Conservation (phyloP, 30 jellyfish, hydroid and myxozoan species). For the Pelagia noctiluca region DNA sequence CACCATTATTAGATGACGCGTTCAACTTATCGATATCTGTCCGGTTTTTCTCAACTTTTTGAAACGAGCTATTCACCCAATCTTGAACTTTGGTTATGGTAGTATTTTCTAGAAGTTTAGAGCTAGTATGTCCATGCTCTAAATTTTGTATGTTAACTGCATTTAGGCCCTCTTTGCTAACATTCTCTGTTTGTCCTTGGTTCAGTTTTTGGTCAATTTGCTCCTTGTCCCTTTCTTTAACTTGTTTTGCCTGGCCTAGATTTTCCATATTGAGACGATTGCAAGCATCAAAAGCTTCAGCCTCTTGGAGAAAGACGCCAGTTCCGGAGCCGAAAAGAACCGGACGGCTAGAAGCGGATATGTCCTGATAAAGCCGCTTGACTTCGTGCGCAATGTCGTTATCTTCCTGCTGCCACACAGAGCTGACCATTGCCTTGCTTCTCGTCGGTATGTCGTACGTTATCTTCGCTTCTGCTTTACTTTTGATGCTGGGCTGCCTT, state of each 20-base stretch:
- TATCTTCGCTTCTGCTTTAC: slow-evolving; percentile 32
- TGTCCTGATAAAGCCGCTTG: slow-evolving; percentile 51
- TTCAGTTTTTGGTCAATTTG: no score
- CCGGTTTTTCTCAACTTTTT: neutral
- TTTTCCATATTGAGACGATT: no score
- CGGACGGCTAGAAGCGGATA: slow-evolving; percentile 70
- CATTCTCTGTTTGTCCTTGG: neutral
- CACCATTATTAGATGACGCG: no score
- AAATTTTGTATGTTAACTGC: no score
- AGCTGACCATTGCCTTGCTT: slow-evolving; percentile 73
- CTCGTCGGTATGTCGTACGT: slow-evolving; percentile 70
- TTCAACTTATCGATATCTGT: neutral
- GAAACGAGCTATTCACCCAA: slow-evolving; percentile 63
- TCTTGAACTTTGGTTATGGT: slow-evolving; percentile 60
- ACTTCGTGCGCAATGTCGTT: slow-evolving; percentile 96
- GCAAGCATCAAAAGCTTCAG: no score
- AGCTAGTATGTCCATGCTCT: neutral
- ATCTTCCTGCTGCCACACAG: slow-evolving; percentile 92
- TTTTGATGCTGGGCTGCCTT: neutral
- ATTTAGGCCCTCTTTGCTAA: neutral
- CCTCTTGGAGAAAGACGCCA: slow-evolving; percentile 26
- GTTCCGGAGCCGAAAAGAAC: slow-evolving; percentile 36
- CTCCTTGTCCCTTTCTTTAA: no score
- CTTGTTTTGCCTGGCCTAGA: no score
- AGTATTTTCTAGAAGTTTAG: slow-evolving; percentile 1